Evolutionary conservation across 2,797 vertebrate species (phyloP).

Genomic region (Triplophysa bombifrons): DNA sequence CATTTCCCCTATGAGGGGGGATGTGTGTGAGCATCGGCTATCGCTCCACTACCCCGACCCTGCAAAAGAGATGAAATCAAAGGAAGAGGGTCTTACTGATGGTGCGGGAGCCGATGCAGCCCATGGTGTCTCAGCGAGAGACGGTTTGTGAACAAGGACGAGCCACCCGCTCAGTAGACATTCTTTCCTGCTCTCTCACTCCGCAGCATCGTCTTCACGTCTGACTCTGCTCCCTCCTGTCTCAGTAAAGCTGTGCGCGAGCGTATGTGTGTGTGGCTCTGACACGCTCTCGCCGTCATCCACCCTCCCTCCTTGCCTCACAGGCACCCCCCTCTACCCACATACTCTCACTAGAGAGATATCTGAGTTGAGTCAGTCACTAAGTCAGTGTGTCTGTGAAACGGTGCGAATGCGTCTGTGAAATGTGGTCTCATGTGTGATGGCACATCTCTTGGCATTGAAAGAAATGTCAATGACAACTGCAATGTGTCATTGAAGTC

Average conservation of each 20-base stretch:
- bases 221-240: slow-evolving; percentile 33
- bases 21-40: slow-evolving; percentile 33
- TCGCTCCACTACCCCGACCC: slow-evolving; percentile 43
- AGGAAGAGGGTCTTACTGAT: slow-evolving; percentile 73
- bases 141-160: slow-evolving; percentile 66
- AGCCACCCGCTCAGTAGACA: slow-evolving; percentile 72
- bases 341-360: slow-evolving; percentile 62
- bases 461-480: slow-evolving; percentile 1
- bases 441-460: slow-evolving; percentile 19
- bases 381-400: slow-evolving; percentile 49
- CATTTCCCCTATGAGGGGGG: slow-evolving; percentile 7
- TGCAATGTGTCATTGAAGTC: neutral
- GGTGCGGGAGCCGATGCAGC: slow-evolving; percentile 81
- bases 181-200: slow-evolving; percentile 57
- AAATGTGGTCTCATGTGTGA: neutral
- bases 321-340: slow-evolving; percentile 20
- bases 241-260: slow-evolving; percentile 43
- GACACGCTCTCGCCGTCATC: slow-evolving; percentile 35
- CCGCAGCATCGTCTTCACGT: slow-evolving; percentile 50
- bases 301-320: slow-evolving; percentile 52
- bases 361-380: slow-evolving; percentile 47
- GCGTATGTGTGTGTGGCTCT: slow-evolving; percentile 38
- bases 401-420: neutral
- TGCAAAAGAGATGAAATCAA: slow-evolving; percentile 41
- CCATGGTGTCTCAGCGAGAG: slow-evolving; percentile 78